Conservation (phyloP, 2,113 vertebrate species). For the Machaerirhynchus nigripectus region DNA sequence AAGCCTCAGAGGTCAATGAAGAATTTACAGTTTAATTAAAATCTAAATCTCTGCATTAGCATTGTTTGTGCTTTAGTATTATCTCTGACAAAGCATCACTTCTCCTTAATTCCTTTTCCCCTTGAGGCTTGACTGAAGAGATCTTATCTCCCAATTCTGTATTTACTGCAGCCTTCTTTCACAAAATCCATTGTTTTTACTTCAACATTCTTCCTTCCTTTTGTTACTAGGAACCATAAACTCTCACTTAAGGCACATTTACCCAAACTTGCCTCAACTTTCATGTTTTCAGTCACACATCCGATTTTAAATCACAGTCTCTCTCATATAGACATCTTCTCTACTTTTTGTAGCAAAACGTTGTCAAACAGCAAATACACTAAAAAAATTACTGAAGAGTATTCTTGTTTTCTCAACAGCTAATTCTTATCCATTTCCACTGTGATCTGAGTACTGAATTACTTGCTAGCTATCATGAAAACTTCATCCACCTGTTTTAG, state of each 20-base stretch:
- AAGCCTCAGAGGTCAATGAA: slow-evolving; percentile 18
- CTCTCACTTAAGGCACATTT: slow-evolving; percentile 1
- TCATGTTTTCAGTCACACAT: background rate
- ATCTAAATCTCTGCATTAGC: slow-evolving; percentile 36
- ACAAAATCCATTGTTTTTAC: slow-evolving; percentile 28
- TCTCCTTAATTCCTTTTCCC: slow-evolving; percentile 31
- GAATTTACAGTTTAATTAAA: slow-evolving; percentile 46
- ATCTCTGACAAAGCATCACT: slow-evolving; percentile 47
- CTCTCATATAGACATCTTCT: background rate
- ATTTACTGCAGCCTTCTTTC: slow-evolving; percentile 3
- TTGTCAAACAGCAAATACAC: background rate
- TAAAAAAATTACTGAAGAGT: background rate
- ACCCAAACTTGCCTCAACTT: background rate
- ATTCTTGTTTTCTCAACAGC: background rate
- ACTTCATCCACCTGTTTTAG: background rate
- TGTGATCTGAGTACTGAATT: background rate
- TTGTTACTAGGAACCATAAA: background rate
- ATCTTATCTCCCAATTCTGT: slow-evolving; percentile 42
- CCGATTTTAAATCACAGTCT: background rate
- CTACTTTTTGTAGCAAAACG: background rate
- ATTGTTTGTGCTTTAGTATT: slow-evolving; percentile 25
- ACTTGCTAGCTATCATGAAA: background rate
- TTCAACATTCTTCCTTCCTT: slow-evolving; percentile 6
- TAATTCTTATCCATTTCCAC: background rate
- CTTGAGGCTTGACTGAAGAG: slow-evolving; percentile 29